Evolutionary conservation across 2,113 vertebrate genomes (phyloP).

Genomic region (Gavialis gangeticus): DNA sequence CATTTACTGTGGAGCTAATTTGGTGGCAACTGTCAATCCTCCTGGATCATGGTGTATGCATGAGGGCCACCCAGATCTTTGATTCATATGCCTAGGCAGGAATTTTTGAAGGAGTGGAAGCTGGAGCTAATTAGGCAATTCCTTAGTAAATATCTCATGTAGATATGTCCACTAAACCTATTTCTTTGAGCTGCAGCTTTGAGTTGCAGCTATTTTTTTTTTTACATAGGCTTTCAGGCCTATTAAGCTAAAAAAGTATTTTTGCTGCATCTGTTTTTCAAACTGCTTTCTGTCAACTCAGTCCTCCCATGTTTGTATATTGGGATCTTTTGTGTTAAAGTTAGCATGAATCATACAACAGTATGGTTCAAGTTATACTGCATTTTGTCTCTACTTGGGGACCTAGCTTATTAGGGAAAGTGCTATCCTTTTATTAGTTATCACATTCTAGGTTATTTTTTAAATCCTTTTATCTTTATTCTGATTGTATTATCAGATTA

Average conservation of each 20-base stretch:
- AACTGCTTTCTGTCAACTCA: not conserved
- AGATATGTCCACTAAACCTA: not conserved
- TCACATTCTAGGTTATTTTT: not conserved
- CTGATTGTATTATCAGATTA: not conserved
- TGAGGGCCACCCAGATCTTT: no score
- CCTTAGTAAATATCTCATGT: no score
- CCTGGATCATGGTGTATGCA: no score
- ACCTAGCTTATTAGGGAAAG: not conserved
- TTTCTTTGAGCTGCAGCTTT: not conserved
- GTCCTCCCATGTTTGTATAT: not conserved
- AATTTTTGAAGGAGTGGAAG: no score
- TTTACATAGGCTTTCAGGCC: not conserved
- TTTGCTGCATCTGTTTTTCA: not conserved
- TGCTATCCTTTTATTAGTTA: not conserved
- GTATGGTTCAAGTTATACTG: not conserved
- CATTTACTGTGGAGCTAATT: no score
- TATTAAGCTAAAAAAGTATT: not conserved
- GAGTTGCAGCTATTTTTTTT: not conserved
- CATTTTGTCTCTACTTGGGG: not conserved
- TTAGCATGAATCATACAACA: not conserved
- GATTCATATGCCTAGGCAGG: no score
- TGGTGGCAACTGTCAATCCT: no score
- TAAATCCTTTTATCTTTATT: not conserved
- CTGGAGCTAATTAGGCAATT: no score
- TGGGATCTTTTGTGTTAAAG: not conserved